These are phyloP conservation scores for Etheostoma cragini DNA, from an alignment of 2,113 vertebrate species.

Conservation along the genomic window DNA sequence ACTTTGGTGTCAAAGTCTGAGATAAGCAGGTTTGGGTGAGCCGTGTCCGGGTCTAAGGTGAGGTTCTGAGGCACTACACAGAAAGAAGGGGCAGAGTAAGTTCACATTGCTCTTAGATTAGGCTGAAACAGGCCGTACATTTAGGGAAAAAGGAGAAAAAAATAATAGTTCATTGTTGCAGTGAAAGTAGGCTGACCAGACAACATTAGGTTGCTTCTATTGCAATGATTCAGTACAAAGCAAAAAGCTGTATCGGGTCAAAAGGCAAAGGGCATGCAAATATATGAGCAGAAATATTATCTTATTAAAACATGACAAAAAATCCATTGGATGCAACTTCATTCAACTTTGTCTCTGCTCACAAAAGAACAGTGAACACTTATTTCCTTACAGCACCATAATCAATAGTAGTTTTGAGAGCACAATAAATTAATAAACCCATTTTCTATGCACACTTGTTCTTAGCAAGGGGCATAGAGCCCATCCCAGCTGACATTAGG, in stretches of 20 bases:
- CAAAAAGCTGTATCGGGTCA: neutral
- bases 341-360: too few relatives aligned
- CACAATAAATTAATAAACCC: too few relatives aligned
- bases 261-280: neutral
- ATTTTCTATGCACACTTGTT: too few relatives aligned
- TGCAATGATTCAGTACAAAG: neutral
- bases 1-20: constrained; percentile 85
- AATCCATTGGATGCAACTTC: neutral
- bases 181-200: too few relatives aligned
- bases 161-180: neutral
- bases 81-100: neutral
- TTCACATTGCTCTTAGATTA: neutral
- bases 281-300: neutral
- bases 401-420: too few relatives aligned
- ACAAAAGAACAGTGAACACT: too few relatives aligned
- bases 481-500: too few relatives aligned
- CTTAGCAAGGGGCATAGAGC: too few relatives aligned
- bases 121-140: neutral
- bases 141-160: neutral
- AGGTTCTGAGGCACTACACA: constrained; percentile 85
- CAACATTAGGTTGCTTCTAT: neutral
- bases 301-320: neutral
- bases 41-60: constrained; percentile 83
- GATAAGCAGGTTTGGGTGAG: constrained; percentile 81
- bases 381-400: too few relatives aligned